Conservation (phyloP, 2,797 vertebrate genomes). For the Parambassis ranga region DNA sequence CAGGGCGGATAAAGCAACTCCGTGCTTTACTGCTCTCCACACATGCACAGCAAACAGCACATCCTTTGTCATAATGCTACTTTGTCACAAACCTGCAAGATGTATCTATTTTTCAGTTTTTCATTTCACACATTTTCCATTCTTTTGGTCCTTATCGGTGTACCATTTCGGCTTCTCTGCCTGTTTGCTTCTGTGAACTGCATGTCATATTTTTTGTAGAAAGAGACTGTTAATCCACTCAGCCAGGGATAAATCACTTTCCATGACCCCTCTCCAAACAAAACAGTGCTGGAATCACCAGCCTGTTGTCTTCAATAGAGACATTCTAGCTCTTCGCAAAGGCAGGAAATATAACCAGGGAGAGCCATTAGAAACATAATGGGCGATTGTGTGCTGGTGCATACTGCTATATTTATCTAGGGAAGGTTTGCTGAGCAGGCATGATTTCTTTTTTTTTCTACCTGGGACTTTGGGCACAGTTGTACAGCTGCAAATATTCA, state of each 20-base stretch:
- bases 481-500: slow-evolving; percentile 24
- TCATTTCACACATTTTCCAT: background rate
- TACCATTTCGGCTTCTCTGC: background rate
- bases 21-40: background rate
- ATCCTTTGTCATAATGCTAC: background rate
- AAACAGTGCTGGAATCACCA: slow-evolving; percentile 10
- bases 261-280: slow-evolving; percentile 30
- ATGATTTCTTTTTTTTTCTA: background rate
- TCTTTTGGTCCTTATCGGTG: background rate
- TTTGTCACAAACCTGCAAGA: background rate
- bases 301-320: slow-evolving; percentile 30
- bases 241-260: slow-evolving; percentile 29
- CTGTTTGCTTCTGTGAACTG: slow-evolving; percentile 3
- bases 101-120: too few relatives aligned
- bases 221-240: slow-evolving; percentile 20
- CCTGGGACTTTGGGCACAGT: background rate
- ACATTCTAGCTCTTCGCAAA: slow-evolving; percentile 4
- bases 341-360: slow-evolving; percentile 23
- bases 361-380: slow-evolving; percentile 25
- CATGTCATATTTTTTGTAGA: background rate
- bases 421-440: slow-evolving; percentile 43
- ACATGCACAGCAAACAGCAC: background rate
- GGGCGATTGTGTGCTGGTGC: slow-evolving; percentile 12
- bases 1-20: background rate
- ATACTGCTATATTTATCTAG: slow-evolving; percentile 46